Evolutionary conservation across 2,888 invertebrate species (phyloP).

Genomic region (Drosophila subquinaria): DNA sequence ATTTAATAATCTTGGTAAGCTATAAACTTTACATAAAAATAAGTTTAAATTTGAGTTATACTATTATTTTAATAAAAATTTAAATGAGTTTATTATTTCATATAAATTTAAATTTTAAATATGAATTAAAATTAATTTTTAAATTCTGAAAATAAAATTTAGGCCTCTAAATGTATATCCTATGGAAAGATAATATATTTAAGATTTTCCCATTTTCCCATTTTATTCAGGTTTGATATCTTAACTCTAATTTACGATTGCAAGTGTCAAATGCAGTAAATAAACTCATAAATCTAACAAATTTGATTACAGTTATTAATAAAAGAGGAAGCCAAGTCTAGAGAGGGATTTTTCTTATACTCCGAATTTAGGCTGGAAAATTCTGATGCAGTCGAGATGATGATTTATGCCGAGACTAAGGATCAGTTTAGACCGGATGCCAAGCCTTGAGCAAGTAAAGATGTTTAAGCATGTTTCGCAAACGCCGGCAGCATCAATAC

Average conservation of each 20-base stretch:
- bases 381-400: constrained; percentile 18
- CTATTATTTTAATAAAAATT: no score
- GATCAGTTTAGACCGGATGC: constrained; percentile 50
- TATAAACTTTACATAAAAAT: no score
- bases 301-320: background rate
- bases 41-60: no score
- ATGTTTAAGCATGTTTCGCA: constrained; percentile 67
- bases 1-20: no score
- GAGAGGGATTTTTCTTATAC: background rate
- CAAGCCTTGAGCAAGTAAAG: constrained; percentile 70
- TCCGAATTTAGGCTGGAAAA: background rate
- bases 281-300: background rate
- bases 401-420: constrained; percentile 39
- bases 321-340: background rate
- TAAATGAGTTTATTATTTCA: no score
- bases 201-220: no score
- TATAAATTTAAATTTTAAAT: no score
- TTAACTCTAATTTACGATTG: background rate
- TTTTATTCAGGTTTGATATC: no score
- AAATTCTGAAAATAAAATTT: no score
- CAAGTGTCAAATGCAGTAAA: constrained; percentile 9
- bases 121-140: no score
- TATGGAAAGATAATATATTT: no score
- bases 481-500: constrained; percentile 75
- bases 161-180: no score